These are phyloP conservation scores for Penaeus monodon DNA, from an alignment of 2,888 invertebrate species.

Conservation along the genomic window DNA sequence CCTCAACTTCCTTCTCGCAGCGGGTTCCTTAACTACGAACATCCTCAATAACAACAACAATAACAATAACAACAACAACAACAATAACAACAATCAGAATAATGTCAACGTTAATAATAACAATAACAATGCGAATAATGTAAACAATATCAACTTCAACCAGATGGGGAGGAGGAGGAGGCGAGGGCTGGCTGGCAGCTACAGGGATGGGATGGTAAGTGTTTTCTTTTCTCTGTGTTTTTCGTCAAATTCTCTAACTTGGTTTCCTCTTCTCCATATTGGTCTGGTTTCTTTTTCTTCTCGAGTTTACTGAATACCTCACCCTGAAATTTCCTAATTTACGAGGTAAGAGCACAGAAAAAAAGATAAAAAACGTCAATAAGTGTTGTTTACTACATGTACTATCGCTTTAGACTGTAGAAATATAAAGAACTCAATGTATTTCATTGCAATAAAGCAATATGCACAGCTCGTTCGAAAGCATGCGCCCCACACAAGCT, in stretches of 20 bases:
- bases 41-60: slow-evolving; percentile 47
- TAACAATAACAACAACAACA: slow-evolving; percentile 53
- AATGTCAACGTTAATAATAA: slow-evolving; percentile 40
- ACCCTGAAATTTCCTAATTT: no score
- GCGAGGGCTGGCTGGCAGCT: neutral
- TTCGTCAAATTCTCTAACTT: neutral
- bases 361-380: no score
- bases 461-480: no score
- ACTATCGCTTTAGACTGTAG: no score
- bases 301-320: no score
- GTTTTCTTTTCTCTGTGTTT: neutral
- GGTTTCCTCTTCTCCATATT: neutral
- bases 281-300: no score
- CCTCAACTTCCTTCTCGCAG: slow-evolving; percentile 45
- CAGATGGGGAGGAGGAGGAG: slow-evolving; percentile 38
- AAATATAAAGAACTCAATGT: no score
- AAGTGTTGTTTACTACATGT: no score
- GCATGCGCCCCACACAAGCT: no score
- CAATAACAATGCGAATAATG: slow-evolving; percentile 37
- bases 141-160: slow-evolving; percentile 43
- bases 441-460: no score
- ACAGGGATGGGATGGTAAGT: no score
- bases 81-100: slow-evolving; percentile 48
- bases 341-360: no score
- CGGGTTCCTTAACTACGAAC: slow-evolving; percentile 20